A percentile compares a stretch with the other conserved stretches of the same genome.
Evolutionary conservation across 2,888 invertebrate genomes (phyloP).

Genomic region (Spodoptera exigua): DNA sequence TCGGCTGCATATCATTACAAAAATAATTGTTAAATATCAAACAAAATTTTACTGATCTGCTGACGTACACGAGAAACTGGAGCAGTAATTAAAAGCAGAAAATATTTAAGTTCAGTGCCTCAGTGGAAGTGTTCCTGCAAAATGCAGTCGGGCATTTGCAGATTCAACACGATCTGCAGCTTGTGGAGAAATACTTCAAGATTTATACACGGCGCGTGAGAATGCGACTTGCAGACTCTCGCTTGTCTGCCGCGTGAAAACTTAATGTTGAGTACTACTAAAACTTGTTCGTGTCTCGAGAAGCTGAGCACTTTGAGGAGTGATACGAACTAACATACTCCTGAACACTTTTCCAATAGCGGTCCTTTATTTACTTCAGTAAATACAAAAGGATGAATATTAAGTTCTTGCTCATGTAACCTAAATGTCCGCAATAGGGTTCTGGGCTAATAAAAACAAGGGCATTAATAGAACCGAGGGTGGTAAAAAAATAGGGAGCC

Average conservation of each 20-base stretch:
- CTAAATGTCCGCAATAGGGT: slow-evolving; percentile 26
- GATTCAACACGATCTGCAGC: slow-evolving; percentile 40
- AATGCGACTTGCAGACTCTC: slow-evolving; percentile 56
- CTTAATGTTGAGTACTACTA: slow-evolving; percentile 76
- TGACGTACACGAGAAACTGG: slow-evolving; percentile 31
- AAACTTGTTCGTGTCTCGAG: slow-evolving; percentile 69
- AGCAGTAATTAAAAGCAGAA: slow-evolving; percentile 48
- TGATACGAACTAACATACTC: slow-evolving; percentile 28
- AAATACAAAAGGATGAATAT: not conserved
- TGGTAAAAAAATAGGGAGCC: slow-evolving; percentile 53
- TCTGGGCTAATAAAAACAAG: slow-evolving; percentile 53
- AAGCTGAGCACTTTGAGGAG: slow-evolving; percentile 39
- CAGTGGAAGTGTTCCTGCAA: slow-evolving; percentile 33
- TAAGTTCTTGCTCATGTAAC: slow-evolving; percentile 1
- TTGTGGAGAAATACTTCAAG: slow-evolving; percentile 59
- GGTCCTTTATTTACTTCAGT: slow-evolving; percentile 14
- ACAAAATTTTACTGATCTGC: slow-evolving; percentile 16
- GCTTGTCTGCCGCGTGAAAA: slow-evolving; percentile 71
- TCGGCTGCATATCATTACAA: slow-evolving; percentile 22
- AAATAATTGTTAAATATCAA: slow-evolving; percentile 31
- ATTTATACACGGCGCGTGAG: slow-evolving; percentile 64
- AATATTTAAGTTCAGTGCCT: slow-evolving; percentile 28
- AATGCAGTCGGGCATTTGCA: slow-evolving; percentile 37
- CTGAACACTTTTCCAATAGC: slow-evolving; percentile 6
- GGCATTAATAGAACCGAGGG: slow-evolving; percentile 48